Evolutionary conservation across 37 sponge, comb jelly and placozoan species (phyloP), one percentile per base, ranked within the genome.

Genomic region (Corticium candelabrum): DNA sequence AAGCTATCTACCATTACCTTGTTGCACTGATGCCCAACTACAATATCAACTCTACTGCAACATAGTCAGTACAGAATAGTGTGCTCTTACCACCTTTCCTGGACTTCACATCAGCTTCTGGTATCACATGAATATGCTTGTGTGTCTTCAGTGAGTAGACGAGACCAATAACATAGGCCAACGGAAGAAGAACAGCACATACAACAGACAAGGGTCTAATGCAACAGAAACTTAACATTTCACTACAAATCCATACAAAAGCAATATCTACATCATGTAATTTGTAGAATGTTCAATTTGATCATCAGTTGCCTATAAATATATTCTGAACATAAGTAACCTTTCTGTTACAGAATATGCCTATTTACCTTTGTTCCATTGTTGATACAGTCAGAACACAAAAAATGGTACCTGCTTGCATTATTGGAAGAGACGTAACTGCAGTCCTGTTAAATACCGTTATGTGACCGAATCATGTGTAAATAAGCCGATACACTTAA

Each of bases 141-240:
- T 80, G 81, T 5, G 81, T 80, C 38, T 80, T 80, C 21, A 80
- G 74, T 15, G 71, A 74, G 74, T 39, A 80, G 4, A 80, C 3
- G 40, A 80, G 35, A 5, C 81, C 81, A 3, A 40, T 35, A 3
- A 80, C 4, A 35, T 80, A 80, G 35, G 81, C 81, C 34, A 80
- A 3, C 21, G 81, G 81, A 4, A 80, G 32, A 34, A 80, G 73
- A 33, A n/a, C 37, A 69, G 73, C 73, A 37, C 81, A 80, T 21
- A 80, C 81, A 80, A 33, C 37, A 3, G 81, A 76, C 79, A 78
- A 78, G 67, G 31, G 41, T 78, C n/a, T 41, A 41, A 62, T 70
- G 41, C 38, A 75, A 75, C 38, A 41, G 57, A 43, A 38, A 50
- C 7, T 31, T 71, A 30, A 71, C 11, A 31, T 71, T 71, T 30